Evolutionary conservation across 2,113 vertebrate genomes (phyloP).

Genomic region (Carollia perspicillata): DNA sequence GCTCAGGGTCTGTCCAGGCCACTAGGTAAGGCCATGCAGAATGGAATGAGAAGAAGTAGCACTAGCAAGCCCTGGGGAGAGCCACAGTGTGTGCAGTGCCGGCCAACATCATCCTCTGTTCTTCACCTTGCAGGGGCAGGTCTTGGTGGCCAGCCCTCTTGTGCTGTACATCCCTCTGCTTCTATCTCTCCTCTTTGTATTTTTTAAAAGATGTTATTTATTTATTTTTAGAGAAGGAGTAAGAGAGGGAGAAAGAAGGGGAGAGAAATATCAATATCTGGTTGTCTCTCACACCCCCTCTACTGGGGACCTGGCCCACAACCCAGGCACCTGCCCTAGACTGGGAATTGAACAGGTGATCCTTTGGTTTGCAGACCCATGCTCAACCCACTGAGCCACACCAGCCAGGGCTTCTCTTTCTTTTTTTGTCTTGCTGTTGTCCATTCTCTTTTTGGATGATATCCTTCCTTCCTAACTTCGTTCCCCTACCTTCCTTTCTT

Average conservation of each 20-base stretch:
- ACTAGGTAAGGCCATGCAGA: not conserved
- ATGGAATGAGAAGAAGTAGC: not conserved
- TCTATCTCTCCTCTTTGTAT: not conserved
- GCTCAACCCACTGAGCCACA: too few species aligned
- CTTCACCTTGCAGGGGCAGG: fast-evolving
- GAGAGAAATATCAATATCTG: too few species aligned
- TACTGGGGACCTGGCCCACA: too few species aligned
- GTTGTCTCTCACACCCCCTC: too few species aligned
- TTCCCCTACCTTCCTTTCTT: not conserved
- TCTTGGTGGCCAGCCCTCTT: not conserved
- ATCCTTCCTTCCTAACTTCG: not conserved
- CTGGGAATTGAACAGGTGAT: too few species aligned
- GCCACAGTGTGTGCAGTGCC: too few species aligned
- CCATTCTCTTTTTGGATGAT: not conserved
- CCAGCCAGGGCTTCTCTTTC: not conserved
- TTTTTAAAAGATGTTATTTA: too few species aligned
- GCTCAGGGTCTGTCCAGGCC: not conserved
- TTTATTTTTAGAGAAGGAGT: too few species aligned
- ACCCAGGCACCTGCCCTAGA: too few species aligned
- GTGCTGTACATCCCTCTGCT: fast-evolving
- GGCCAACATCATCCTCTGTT: not conserved
- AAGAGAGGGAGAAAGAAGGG: too few species aligned
- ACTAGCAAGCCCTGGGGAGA: not conserved
- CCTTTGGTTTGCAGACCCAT: too few species aligned
- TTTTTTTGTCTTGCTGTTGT: not conserved